Evolutionary conservation across 2,888 invertebrate species (phyloP).

Genomic region (Noctua janthe): DNA sequence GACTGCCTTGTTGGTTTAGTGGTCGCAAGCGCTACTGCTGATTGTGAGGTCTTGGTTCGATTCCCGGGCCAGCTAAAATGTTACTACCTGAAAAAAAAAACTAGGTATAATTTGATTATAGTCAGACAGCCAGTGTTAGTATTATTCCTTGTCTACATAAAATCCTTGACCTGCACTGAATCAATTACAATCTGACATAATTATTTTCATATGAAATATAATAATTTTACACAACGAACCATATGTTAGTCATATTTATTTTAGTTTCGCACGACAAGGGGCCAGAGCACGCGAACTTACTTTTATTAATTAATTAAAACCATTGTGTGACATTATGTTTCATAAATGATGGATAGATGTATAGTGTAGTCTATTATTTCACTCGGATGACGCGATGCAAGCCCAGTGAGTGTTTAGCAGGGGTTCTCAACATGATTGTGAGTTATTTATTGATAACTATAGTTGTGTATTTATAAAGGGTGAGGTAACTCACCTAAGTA

Average conservation of each 20-base stretch:
- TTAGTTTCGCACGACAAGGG: constrained; percentile 31
- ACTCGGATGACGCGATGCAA: constrained; percentile 26
- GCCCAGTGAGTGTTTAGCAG: constrained; percentile 9
- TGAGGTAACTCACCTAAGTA: no score
- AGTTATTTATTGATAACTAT: background rate
- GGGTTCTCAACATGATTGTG: constrained; percentile 21
- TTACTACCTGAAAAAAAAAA: background rate
- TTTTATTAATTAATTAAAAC: constrained; percentile 54
- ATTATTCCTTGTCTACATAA: background rate
- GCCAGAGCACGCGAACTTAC: constrained; percentile 62
- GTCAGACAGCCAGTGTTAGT: background rate
- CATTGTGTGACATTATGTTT: constrained; percentile 42
- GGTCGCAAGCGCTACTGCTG: background rate
- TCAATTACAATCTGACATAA: constrained; percentile 14
- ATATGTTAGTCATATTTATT: constrained; percentile 55
- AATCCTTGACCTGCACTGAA: constrained; percentile 33
- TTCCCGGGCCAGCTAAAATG: no score
- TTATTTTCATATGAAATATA: constrained; percentile 21
- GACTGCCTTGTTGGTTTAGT: background rate
- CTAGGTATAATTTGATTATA: background rate
- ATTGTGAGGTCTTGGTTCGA: background rate
- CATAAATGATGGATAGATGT: constrained; percentile 20
- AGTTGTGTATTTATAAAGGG: background rate
- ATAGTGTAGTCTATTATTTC: constrained; percentile 44
- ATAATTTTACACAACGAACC: constrained; percentile 6